Conservation (phyloP, 2,797 vertebrate species). For the Cuculus canorus region DNA sequence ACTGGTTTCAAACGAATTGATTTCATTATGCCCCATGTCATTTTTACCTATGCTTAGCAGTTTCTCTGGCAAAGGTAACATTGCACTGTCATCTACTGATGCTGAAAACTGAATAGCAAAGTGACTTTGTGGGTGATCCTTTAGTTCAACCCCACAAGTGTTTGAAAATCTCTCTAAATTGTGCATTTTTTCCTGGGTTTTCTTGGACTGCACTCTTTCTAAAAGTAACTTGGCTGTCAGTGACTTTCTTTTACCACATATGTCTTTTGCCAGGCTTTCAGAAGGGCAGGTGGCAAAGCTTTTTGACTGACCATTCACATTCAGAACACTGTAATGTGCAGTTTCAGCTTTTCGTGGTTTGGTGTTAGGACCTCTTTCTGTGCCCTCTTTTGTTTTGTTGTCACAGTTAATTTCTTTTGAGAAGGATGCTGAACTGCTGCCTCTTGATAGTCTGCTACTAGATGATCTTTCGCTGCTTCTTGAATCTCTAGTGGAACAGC, state of each 20-base stretch:
- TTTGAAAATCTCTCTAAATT: slow-evolving; percentile 40
- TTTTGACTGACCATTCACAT: slow-evolving; percentile 25
- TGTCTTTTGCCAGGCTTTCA: slow-evolving; percentile 38
- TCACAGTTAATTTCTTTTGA: slow-evolving; percentile 60
- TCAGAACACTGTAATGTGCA: background rate
- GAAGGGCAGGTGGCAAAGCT: slow-evolving; percentile 12
- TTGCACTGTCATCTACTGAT: slow-evolving; percentile 43
- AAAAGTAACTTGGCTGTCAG: slow-evolving; percentile 75
- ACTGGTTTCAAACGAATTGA: slow-evolving; percentile 52
- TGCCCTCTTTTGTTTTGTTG: slow-evolving; percentile 25
- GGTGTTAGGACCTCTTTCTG: background rate
- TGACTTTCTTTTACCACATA: slow-evolving; percentile 58
- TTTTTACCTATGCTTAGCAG: slow-evolving; percentile 76
- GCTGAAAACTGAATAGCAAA: slow-evolving; percentile 51
- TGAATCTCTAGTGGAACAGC: slow-evolving; percentile 36
- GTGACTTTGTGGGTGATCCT: slow-evolving; percentile 36
- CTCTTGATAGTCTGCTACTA: slow-evolving; percentile 36
- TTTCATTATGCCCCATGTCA: slow-evolving; percentile 69
- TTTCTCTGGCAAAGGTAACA: slow-evolving; percentile 83
- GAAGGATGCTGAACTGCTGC: slow-evolving; percentile 30
- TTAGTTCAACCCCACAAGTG: slow-evolving; percentile 31
- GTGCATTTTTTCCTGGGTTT: slow-evolving; percentile 36
- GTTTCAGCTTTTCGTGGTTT: slow-evolving; percentile 35
- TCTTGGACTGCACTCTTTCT: slow-evolving; percentile 75
- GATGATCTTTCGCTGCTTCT: slow-evolving; percentile 43